phyloP scores from a whole-genome alignment of 2,797 vertebrate genomes.

The Paramormyrops hopkinsi region DNA sequence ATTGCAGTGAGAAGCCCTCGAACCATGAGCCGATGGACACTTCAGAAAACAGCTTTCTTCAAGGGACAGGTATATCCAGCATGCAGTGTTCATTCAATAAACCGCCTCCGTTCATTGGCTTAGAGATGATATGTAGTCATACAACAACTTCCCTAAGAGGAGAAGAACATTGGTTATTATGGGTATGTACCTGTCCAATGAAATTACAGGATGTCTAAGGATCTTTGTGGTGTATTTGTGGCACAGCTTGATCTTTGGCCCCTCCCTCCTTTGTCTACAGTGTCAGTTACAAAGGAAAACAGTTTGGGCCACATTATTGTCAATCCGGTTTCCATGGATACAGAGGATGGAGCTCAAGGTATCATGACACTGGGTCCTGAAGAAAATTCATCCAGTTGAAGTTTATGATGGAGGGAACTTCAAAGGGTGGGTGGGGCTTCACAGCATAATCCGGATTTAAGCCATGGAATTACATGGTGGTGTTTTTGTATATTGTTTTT shows the following conservation, averaged over 20 bases:
- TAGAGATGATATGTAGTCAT: no score
- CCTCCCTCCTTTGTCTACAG: background rate
- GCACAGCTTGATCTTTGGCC: constrained; percentile 9
- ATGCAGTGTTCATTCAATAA: constrained; percentile 2
- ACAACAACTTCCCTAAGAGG: background rate
- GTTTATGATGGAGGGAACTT: background rate
- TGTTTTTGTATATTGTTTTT: background rate
- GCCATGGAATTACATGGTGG: background rate
- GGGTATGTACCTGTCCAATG: background rate
- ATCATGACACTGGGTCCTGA: background rate
- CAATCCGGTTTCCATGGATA: background rate
- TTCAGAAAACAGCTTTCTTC: constrained; percentile 10
- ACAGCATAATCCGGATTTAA: constrained; percentile 38
- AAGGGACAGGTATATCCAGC: background rate
- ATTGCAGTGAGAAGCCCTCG: constrained; percentile 18
- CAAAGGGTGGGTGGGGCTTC: constrained; percentile 19
- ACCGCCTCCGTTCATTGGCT: no score
- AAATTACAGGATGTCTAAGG: background rate
- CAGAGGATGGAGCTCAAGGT: constrained; percentile 13
- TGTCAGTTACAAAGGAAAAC: constrained; percentile 27
- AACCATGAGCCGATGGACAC: constrained; percentile 12
- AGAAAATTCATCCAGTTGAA: background rate
- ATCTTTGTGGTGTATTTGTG: background rate
- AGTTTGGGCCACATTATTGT: background rate
- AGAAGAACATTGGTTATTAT: background rate